Base-by-base conservation (phyloP, 64 coral and sea anemone genomes). In the Trachythela sp. region DNA sequence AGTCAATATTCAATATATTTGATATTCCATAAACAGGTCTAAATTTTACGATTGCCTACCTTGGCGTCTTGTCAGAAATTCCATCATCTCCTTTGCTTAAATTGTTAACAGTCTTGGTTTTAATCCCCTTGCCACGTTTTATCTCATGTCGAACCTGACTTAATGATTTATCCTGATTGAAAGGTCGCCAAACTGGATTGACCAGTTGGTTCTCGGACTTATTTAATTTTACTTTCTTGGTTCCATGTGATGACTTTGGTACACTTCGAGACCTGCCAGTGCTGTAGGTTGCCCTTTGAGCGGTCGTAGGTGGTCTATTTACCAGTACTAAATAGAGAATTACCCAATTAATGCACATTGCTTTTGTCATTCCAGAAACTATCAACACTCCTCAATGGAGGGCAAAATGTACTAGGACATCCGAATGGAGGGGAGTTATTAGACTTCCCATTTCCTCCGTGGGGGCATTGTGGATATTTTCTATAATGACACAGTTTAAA, bases 111-210 rank as follows among this genome's bases (percentile, higher is more conserved):
- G 5, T 68, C 30, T 22, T 22, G 3, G 5, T 68, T 6, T 4
- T 5, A 22, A 22, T 2, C 5, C 30, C 15, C 59, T 31, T 68
- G 59, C 20, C 30, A 45, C 11, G 11, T 6, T 6, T 45, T 4
- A 45, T 45, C 42, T 45, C 42, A 6, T 45, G 4, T 45, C 42
- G 42, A 31, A 14, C 59, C 20, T 31, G 20, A 31, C 59, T 68
- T 31, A 68, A 31, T 68, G 59, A 68, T 68, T 68, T 68, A 31
- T 31, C 59, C 20, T 31, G 20, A 31, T 5, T 68, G 30, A 68
- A 68, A n/a, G 59, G 59, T 68, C 59, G 59, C 59, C 59, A 68
- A n/a, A 31, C 59, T 68, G 59, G 59, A 68, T 68, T 68, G 59
- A 68, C 59, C 59, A 68, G 30, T 14, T 68, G 59, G 20, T n/a